Conservation (phyloP, 92 coral and sea anemone species). For the Bergia sp. region DNA sequence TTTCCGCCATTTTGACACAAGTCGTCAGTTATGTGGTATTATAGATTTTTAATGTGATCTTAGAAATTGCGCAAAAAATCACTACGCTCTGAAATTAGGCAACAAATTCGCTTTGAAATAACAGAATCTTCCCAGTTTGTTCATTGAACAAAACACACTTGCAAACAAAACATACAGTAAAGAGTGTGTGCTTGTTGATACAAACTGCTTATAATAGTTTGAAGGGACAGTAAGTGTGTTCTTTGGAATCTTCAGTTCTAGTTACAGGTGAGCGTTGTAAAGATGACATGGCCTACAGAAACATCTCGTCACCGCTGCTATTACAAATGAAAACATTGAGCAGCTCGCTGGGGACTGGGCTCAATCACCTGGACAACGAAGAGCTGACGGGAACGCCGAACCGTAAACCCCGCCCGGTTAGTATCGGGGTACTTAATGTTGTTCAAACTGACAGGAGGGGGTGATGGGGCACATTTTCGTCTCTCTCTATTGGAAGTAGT, state of each 20-base stretch:
- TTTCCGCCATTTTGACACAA: too few relatives aligned
- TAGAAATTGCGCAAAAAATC: too few relatives aligned
- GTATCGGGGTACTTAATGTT: not conserved
- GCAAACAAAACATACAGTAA: not conserved
- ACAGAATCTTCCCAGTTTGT: too few relatives aligned
- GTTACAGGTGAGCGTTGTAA: constrained; percentile 48
- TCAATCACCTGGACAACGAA: constrained; percentile 56
- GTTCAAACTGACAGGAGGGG: not conserved
- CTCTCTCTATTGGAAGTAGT: not conserved
- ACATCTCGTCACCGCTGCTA: constrained; percentile 59
- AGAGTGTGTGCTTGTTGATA: not conserved
- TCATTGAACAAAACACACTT: too few relatives aligned
- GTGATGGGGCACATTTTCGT: not conserved
- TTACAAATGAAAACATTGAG: constrained; percentile 60
- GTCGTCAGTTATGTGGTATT: too few relatives aligned
- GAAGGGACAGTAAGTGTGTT: not conserved
- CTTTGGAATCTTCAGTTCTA: constrained; percentile 17
- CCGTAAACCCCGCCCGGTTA: constrained; percentile 18
- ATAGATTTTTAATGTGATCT: too few relatives aligned
- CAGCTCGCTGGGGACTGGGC: constrained; percentile 74
- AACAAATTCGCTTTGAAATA: too few relatives aligned
- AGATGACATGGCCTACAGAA: constrained; percentile 51
- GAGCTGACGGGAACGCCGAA: not conserved
- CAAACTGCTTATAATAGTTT: too few relatives aligned
- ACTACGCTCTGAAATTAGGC: too few relatives aligned